Base-by-base conservation (phyloP, 2,797 vertebrate species). In the Myripristis jacobus region DNA sequence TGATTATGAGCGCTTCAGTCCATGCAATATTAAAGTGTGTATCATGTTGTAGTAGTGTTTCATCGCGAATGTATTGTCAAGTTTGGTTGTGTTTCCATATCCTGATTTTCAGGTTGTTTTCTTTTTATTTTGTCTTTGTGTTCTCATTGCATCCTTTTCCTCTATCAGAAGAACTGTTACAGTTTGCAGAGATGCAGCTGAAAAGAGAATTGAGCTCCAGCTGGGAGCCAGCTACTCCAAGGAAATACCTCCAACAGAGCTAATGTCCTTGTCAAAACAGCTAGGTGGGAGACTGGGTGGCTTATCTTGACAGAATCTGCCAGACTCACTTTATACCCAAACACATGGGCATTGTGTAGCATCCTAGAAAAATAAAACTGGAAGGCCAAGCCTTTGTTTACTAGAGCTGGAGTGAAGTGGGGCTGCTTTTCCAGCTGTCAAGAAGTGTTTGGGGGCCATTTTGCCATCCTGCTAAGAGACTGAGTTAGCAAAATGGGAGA, bases 341-440 rank as follows among this genome's bases (percentile, higher is more conserved):
- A 73, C 55, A 75, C 60, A 65, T 21, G 19, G 50, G 48, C 34
- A 63, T 60, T 51, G 38, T 72, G 58, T 47, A 57, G 54, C 34
- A 16, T 25, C 51, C 65, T 60, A 24, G 1, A 43, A 50, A 38
- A 43, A 34, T 21, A 52, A 21, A 7, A 77, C 34, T 55, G 53
- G 29, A 82, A 74, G 65, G 60, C 61, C 52, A 31, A 18, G 57
- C 16, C 62, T 64, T 55, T 79, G 75, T 76, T 82, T 82, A 70
- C 31, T 48, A 27, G 69, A 79, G 48, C 53, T 43, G 24, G 24
- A 27, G 7, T 52, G 61, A 22, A 27, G 63, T 47, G 19, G 31
- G 51, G 75, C 59, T 84, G 41, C 70, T 83, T 68, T 57, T 59
- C 70, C 75, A 77, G 54, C 76, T 78, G 76, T 77, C 82, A 85